phyloP scores from a whole-genome alignment of 2,797 vertebrate genomes.

The Poeciliopsis presidionis region DNA sequence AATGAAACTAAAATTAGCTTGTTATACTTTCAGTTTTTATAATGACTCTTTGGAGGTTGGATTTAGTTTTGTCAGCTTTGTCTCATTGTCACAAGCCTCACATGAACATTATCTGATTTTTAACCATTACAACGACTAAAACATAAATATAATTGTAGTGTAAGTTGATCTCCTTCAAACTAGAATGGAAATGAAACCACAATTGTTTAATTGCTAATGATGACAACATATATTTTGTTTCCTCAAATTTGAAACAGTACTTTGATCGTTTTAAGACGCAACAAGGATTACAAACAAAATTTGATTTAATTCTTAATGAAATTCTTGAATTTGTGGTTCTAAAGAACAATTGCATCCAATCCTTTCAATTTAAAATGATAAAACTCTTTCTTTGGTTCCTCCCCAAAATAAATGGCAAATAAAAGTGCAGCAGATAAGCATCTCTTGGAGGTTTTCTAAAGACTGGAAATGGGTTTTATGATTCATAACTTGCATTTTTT shows the following conservation, averaged over 20 bases:
- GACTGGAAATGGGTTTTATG: slow-evolving; percentile 43
- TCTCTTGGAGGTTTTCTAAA: slow-evolving; percentile 34
- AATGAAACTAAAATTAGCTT: neutral
- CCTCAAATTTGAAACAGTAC: neutral
- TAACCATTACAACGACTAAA: neutral
- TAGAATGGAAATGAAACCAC: neutral
- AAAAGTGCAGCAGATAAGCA: slow-evolving; percentile 37
- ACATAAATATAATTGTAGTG: neutral
- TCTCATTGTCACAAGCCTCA: neutral
- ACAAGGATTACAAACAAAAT: neutral
- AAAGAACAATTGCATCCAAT: neutral
- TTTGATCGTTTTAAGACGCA: neutral
- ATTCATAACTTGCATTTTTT: slow-evolving; percentile 38
- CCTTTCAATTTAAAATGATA: slow-evolving; percentile 28
- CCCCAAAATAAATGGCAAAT: slow-evolving; percentile 47
- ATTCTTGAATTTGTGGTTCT: slow-evolving; percentile 4
- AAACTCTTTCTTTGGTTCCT: slow-evolving; percentile 7
- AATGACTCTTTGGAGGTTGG: neutral
- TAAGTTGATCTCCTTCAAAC: neutral
- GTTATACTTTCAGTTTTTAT: neutral
- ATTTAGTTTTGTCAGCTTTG: neutral
- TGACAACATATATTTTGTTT: neutral
- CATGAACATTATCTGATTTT: neutral
- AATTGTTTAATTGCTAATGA: neutral
- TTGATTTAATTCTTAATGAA: slow-evolving; percentile 10